Percentiles rank a stretch among this genome's conserved stretches.
Conservation (phyloP, 2,113 vertebrate genomes). For the Trachemys scripta region DNA sequence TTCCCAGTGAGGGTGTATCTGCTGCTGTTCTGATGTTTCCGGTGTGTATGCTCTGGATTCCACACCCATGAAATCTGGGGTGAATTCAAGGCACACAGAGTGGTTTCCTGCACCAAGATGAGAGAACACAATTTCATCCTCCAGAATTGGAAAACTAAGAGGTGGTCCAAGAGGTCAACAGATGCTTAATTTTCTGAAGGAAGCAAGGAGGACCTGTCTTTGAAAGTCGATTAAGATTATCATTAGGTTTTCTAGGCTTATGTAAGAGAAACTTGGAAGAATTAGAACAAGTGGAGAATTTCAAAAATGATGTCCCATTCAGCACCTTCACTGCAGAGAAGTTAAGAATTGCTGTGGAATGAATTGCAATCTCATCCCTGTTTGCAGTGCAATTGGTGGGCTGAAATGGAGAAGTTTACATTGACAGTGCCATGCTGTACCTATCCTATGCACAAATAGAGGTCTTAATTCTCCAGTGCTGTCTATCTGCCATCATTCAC, state of each 20-base stretch:
- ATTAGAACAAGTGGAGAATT: no score
- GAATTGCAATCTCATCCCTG: no score
- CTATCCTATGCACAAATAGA: not conserved
- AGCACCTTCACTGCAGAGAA: no score
- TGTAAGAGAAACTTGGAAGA: no score
- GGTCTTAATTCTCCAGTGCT: not conserved
- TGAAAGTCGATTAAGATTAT: no score
- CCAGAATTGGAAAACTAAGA: slow-evolving; percentile 59
- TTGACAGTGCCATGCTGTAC: not conserved
- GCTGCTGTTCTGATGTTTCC: not conserved
- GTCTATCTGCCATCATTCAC: not conserved
- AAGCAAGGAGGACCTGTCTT: no score
- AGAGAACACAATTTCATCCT: slow-evolving; percentile 10
- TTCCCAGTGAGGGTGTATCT: not conserved
- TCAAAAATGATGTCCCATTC: no score
- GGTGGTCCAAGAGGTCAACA: not conserved
- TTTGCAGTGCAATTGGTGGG: not conserved
- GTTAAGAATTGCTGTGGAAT: no score
- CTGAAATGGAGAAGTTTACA: not conserved
- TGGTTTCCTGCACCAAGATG: slow-evolving; percentile 42
- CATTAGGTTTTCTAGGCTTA: no score
- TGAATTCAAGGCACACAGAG: slow-evolving; percentile 39
- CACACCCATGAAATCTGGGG: slow-evolving; percentile 16
- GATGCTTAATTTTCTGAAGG: no score
- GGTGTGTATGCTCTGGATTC: not conserved